These are phyloP conservation scores for Melanostoma mellinum DNA, from an alignment of 2,888 invertebrate species.

Conservation along the genomic window DNA sequence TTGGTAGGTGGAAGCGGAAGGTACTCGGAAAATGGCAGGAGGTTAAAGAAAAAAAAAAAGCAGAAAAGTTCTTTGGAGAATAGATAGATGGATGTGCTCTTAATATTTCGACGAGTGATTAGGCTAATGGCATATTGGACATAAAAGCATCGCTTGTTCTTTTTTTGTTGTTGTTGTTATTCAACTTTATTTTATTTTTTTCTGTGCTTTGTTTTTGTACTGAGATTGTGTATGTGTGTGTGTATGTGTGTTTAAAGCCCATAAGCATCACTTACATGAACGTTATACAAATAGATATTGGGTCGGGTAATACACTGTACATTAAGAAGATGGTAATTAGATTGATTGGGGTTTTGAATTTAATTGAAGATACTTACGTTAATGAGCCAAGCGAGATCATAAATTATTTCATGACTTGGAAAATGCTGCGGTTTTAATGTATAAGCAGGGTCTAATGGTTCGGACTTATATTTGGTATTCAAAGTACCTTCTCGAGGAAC, in stretches of 20 bases:
- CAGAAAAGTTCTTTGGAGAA: slow-evolving; percentile 59
- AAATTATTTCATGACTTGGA: too few species aligned
- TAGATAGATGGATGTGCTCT: slow-evolving; percentile 73
- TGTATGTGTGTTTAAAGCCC: slow-evolving; percentile 1
- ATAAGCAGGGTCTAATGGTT: too few species aligned
- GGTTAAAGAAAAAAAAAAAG: slow-evolving; percentile 20
- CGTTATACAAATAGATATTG: too few species aligned
- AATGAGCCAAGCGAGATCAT: too few species aligned
- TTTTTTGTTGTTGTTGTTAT: slow-evolving; percentile 35
- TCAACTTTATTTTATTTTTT: slow-evolving; percentile 20
- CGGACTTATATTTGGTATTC: too few species aligned
- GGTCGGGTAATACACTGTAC: too few species aligned
- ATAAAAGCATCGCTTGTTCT: slow-evolving; percentile 69
- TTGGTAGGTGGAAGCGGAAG: slow-evolving; percentile 16
- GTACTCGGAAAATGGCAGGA: slow-evolving; percentile 33
- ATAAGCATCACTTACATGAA: too few species aligned
- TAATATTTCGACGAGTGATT: slow-evolving; percentile 76
- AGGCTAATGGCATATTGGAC: slow-evolving; percentile 75
- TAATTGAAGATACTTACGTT: too few species aligned
- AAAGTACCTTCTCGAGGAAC: too few species aligned
- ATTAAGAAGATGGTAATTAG: too few species aligned
- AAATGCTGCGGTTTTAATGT: too few species aligned
- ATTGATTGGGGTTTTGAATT: too few species aligned
- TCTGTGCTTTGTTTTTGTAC: slow-evolving; percentile 20
- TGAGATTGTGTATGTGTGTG: slow-evolving; percentile 2